Conservation (phyloP, 2,888 invertebrate genomes). For the Rhamphomyia laevipes region DNA sequence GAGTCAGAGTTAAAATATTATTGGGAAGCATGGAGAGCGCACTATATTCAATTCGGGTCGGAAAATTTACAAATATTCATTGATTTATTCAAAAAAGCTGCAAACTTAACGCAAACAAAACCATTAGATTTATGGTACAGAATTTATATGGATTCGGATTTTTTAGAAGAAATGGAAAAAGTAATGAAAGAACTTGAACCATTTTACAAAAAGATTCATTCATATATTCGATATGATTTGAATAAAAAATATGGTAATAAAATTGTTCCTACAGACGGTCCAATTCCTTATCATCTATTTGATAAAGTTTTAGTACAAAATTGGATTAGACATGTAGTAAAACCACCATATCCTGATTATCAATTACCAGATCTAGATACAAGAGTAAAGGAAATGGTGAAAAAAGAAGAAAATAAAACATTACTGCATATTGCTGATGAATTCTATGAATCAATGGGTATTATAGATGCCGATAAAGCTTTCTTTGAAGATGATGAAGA, state of each 20-base stretch:
- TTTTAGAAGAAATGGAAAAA: slow-evolving; percentile 29
- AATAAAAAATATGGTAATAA: slow-evolving; percentile 56
- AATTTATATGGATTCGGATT: slow-evolving; percentile 24
- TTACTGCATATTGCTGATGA: slow-evolving; percentile 26
- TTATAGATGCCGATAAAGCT: slow-evolving; percentile 32
- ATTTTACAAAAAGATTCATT: slow-evolving; percentile 68
- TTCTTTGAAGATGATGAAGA: not conserved
- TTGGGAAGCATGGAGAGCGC: slow-evolving; percentile 16
- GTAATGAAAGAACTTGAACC: slow-evolving; percentile 43
- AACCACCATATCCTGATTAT: slow-evolving; percentile 24
- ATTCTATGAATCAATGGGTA: slow-evolving; percentile 30
- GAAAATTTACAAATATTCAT: slow-evolving; percentile 29
- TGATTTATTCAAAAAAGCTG: slow-evolving; percentile 27
- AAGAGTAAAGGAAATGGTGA: slow-evolving; percentile 14
- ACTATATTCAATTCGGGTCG: slow-evolving; percentile 26
- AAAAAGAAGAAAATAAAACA: slow-evolving; percentile 18
- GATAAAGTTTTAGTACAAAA: slow-evolving; percentile 39
- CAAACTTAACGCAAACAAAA: slow-evolving; percentile 7
- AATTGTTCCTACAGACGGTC: slow-evolving; percentile 50
- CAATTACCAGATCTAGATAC: slow-evolving; percentile 33
- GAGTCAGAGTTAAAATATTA: slow-evolving; percentile 16
- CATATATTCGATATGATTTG: slow-evolving; percentile 61
- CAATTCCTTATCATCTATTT: slow-evolving; percentile 65
- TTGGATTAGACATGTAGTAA: slow-evolving; percentile 30
- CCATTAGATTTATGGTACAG: slow-evolving; percentile 26